Evolutionary conservation across 2,113 vertebrate genomes (phyloP), one percentile per base, ranked within the genome.

Genomic region (Aldabrachelys gigantea): DNA sequence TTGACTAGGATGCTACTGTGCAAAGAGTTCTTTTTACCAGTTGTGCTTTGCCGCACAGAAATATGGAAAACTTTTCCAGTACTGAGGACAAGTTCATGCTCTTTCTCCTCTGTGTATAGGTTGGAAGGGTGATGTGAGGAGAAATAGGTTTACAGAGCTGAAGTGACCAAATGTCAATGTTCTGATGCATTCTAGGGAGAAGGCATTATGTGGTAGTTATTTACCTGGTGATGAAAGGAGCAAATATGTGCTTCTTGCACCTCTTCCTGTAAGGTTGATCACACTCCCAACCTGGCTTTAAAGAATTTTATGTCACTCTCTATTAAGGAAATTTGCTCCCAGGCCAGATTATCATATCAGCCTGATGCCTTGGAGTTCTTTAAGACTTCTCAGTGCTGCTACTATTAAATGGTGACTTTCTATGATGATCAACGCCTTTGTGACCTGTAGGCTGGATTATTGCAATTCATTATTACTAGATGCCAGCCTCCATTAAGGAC

Each of bases 131-230:
- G 22, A 7, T 44, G 5, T 19, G 62, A 84, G 85, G 8, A 82
- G 81, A 75, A 4, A 57, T 2, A 0, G 2, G 24, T 10, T 29
- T 93, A 5, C 3, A 82, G 3, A 5, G 7, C 2, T 87, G 35
- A 19, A 69, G 17, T 19, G 65, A 69, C 35, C 24, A 53, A 11
- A 54, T 14, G 4, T 17, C 24, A 54, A 2, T 1, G 54, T 47
- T 44, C 31, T 69, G 41, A 79, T 49, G 22, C 3, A 7, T 88
- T 59, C 31, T 53, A 3, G 4, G 22, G 1, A 38, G 9, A 84
- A 1, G 8, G 62, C 38, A 44, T 10, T 21, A 62, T n/a, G 22
- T 89, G 44, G 41, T 44, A 13, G 72, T 44, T 76, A 6, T 76
- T 76, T 13, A 44, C 8, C 72, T 76, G 4, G 17, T 72, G 44